Evolutionary conservation across 2,113 vertebrate genomes (phyloP).

Genomic region (Hydrolagus affinis): DNA sequence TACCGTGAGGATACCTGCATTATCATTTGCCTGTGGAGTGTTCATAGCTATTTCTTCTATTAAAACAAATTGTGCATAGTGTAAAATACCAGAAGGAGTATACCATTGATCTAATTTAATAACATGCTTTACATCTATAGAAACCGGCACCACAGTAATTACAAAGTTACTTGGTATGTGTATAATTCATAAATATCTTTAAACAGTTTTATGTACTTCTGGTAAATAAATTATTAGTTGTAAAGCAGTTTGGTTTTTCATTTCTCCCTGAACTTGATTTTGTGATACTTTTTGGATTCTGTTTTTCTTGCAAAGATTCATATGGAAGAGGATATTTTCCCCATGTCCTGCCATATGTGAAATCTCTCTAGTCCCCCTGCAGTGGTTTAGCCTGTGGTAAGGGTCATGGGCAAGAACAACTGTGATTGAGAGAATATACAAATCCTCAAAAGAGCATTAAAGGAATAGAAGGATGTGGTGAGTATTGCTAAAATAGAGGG

Average conservation of each 20-base stretch:
- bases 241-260: conserved; percentile 6
- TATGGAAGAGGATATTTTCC: no score
- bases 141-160: neutral
- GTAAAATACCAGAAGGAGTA: neutral
- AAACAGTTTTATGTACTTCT: neutral
- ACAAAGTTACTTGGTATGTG: conserved; percentile 13
- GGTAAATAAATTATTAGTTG: conserved; percentile 36
- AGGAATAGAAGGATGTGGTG: no score
- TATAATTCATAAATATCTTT: conserved; percentile 23
- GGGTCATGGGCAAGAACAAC: no score
- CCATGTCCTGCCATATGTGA: no score
- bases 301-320: no score
- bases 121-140: neutral
- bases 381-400: no score
- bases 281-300: conserved; percentile 3
- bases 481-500: no score
- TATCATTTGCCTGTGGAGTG: conserved; percentile 31
- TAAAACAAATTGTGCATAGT: conserved; percentile 32
- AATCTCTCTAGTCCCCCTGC: no score
- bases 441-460: no score
- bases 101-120: conserved; percentile 13
- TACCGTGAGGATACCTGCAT: neutral
- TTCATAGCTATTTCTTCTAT: neutral
- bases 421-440: no score
- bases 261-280: conserved; percentile 38